Evolutionary conservation across 2,888 invertebrate species (phyloP).

Genomic region (Artemia sp.): DNA sequence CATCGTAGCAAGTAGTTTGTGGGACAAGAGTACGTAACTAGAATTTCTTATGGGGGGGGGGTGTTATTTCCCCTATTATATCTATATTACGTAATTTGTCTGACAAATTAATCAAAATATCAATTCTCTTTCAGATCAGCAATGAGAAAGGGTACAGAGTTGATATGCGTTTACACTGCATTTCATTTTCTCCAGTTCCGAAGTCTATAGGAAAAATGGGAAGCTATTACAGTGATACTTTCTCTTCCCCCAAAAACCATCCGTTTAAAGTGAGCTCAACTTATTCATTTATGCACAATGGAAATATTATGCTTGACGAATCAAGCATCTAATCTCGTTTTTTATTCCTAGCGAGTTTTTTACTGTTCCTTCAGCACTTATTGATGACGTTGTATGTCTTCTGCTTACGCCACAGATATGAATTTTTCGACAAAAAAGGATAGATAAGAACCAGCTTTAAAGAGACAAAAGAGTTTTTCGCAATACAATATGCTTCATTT

Average conservation of each 20-base stretch:
- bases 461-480: no score
- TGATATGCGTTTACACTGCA: constrained; percentile 5
- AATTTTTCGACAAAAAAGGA: no score
- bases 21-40: no score
- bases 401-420: no score
- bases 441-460: no score
- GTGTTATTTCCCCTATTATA: no score
- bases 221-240: background rate
- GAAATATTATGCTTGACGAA: constrained; percentile 15
- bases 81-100: no score
- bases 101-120: no score
- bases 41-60: no score
- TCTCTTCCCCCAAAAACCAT: constrained; percentile 1
- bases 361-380: background rate
- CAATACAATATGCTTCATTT: no score
- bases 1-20: no score
- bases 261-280: constrained; percentile 2
- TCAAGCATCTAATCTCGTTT: background rate
- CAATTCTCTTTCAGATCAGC: background rate
- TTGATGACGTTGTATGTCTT: no score
- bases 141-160: background rate
- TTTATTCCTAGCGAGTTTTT: background rate
- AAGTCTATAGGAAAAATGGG: constrained; percentile 8
- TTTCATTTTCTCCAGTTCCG: constrained; percentile 3
- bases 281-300: constrained; percentile 8